Percentiles rank a stretch among this genome's conserved stretches.
These are phyloP conservation scores for Nestor notabilis DNA, from an alignment of 2,113 vertebrate species.

Conservation along the genomic window DNA sequence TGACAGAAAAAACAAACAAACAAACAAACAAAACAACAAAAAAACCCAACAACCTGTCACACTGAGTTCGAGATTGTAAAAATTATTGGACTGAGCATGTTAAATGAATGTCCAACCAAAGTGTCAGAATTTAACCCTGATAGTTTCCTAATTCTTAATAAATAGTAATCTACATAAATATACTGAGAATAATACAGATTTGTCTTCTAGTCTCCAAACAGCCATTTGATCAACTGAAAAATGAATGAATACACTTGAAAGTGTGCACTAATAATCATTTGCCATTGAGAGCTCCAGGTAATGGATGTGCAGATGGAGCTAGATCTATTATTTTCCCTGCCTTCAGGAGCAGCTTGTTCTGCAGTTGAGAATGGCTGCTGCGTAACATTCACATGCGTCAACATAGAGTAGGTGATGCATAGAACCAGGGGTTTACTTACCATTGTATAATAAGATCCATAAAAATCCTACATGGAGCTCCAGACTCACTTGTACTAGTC, in stretches of 20 bases:
- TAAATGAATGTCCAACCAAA: too few species aligned
- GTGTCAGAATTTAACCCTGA: neutral
- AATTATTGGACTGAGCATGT: neutral
- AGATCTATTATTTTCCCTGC: neutral
- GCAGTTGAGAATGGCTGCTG: neutral
- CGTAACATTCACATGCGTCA: neutral
- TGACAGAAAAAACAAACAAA: neutral
- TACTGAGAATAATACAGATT: neutral
- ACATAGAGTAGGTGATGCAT: accelerated
- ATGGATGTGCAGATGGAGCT: accelerated
- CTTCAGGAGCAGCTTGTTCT: neutral
- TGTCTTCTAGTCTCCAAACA: neutral
- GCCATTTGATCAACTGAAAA: neutral
- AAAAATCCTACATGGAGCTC: neutral
- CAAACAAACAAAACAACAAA: too few species aligned
- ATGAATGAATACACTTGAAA: neutral
- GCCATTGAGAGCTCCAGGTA: neutral
- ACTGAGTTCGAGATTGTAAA: neutral
- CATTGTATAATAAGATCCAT: neutral
- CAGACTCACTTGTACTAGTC: neutral
- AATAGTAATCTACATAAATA: neutral
- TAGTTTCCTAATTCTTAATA: neutral
- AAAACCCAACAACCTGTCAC: too few species aligned
- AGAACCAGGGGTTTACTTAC: neutral
- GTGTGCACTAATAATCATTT: accelerated